Evolutionary conservation across 2,888 invertebrate genomes (phyloP).

Genomic region (Blomia tropicalis): DNA sequence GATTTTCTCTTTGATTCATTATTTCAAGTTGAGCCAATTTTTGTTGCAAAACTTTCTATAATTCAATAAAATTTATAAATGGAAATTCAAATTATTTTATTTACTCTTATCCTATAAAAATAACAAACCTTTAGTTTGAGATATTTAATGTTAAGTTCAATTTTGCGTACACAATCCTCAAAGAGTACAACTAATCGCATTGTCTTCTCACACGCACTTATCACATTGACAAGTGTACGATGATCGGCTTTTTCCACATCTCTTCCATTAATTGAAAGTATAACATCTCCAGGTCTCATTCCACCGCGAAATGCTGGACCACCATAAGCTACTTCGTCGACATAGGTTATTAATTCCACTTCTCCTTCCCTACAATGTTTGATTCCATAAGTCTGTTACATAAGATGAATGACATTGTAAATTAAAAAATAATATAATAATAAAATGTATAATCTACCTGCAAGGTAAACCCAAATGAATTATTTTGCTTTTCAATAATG

Average conservation of each 20-base stretch:
- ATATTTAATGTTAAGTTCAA: conserved; percentile 78
- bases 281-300: conserved; percentile 85
- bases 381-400: conserved; percentile 71
- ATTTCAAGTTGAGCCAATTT: conserved; percentile 44
- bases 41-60: conserved; percentile 55
- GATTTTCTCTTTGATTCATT: conserved; percentile 30
- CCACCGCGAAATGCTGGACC: conserved; percentile 83
- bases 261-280: conserved; percentile 83
- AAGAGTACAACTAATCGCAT: conserved; percentile 93
- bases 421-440: conserved; percentile 19
- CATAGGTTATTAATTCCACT: conserved; percentile 89
- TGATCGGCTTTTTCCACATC: conserved; percentile 91
- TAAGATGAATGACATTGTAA: no score
- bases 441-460: conserved; percentile 42
- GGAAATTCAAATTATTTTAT: neutral
- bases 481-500: conserved; percentile 64
- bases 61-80: conserved; percentile 19
- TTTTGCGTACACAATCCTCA: conserved; percentile 87
- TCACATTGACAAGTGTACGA: conserved; percentile 73
- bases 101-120: neutral
- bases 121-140: conserved; percentile 51
- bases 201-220: conserved; percentile 68
- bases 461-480: conserved; percentile 82
- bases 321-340: conserved; percentile 82
- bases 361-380: conserved; percentile 85